Percentiles rank a stretch among this genome's conserved stretches.
phyloP scores from a whole-genome alignment of 2,888 invertebrate genomes.

The Tenthredo scrophulariae region DNA sequence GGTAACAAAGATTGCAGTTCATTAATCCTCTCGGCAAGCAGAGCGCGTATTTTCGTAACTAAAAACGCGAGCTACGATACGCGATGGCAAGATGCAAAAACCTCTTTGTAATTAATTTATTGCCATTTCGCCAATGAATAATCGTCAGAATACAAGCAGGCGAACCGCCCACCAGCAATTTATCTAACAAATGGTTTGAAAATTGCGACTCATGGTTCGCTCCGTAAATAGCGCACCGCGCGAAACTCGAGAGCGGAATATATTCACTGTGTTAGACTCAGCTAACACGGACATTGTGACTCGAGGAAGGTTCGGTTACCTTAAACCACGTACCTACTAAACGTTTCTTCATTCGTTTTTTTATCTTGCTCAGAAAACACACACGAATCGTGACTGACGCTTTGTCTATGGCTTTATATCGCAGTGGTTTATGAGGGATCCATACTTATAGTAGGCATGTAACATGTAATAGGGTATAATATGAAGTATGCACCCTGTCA shows the following conservation, averaged over 20 bases:
- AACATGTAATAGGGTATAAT: conserved; percentile 2
- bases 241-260: conserved; percentile 22
- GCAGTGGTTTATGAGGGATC: not conserved
- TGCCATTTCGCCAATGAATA: conserved; percentile 47
- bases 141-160: conserved; percentile 44
- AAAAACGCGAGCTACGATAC: conserved; percentile 1
- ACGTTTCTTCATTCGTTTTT: not conserved
- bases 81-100: conserved; percentile 35
- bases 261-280: conserved; percentile 19
- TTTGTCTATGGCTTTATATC: not conserved
- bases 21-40: conserved; percentile 8
- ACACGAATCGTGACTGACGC: conserved; percentile 8
- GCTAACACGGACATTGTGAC: not conserved
- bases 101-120: conserved; percentile 50
- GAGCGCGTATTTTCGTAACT: conserved; percentile 17
- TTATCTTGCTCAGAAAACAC: not conserved
- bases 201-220: conserved; percentile 39
- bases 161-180: conserved; percentile 48
- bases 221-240: conserved; percentile 43
- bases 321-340: not conserved
- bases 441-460: not conserved
- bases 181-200: conserved; percentile 51
- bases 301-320: not conserved
- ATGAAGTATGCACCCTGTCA: conserved; percentile 21
- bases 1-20: conserved; percentile 17